Conservation (phyloP, 2,888 invertebrate species). For the Polylopha cassiicola region DNA sequence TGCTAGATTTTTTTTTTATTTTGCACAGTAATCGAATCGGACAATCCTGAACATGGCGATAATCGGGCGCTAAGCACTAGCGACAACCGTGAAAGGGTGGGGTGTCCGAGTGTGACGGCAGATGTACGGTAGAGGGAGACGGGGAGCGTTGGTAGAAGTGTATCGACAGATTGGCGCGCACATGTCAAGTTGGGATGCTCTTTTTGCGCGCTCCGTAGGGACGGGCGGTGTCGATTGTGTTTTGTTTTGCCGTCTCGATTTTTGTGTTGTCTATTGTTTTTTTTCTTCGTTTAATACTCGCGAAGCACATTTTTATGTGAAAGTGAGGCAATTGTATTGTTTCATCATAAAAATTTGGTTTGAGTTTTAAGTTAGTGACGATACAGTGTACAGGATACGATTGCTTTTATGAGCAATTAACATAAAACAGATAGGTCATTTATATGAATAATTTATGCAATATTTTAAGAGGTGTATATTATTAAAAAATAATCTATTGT, state of each 20-base stretch:
- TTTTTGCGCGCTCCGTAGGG: constrained; percentile 58
- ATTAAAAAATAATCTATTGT: too few species aligned
- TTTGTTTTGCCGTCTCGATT: constrained; percentile 18
- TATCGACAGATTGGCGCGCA: constrained; percentile 75
- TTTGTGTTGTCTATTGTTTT: constrained; percentile 26
- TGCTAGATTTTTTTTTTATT: constrained; percentile 17
- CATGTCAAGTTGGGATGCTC: constrained; percentile 74
- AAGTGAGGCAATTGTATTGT: too few species aligned
- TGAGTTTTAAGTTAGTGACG: too few species aligned
- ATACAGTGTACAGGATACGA: too few species aligned
- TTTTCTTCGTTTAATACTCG: too few species aligned
- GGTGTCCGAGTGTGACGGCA: constrained; percentile 41
- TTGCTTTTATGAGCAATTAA: too few species aligned
- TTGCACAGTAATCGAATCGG: constrained; percentile 39
- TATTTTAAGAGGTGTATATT: too few species aligned
- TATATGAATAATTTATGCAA: too few species aligned
- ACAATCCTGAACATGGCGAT: constrained; percentile 63
- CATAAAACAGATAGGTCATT: too few species aligned
- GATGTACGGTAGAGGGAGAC: constrained; percentile 26
- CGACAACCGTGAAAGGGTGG: constrained; percentile 49
- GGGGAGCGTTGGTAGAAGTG: constrained; percentile 44
- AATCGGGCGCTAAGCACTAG: constrained; percentile 64
- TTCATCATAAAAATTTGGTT: too few species aligned
- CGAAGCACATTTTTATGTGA: too few species aligned
- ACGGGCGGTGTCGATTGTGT: constrained; percentile 29